Evolutionary conservation across 2,888 invertebrate genomes (phyloP), one percentile per base, ranked within the genome.

Genomic region (Lathronympha strigana): DNA sequence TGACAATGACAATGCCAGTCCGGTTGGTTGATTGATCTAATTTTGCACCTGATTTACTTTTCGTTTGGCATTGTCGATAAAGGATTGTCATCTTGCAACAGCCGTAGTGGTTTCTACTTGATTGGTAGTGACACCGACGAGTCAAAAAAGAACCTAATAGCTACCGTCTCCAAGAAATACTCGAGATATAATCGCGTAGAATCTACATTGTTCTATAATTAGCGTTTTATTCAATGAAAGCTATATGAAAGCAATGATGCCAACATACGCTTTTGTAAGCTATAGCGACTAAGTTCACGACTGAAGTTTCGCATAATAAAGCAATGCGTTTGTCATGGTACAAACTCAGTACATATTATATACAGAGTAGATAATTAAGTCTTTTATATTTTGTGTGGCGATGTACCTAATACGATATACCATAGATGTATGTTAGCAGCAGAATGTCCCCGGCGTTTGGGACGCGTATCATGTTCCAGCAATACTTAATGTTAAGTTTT

Each of bases 331-430:
- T 64, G 58, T 58, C 47, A 53, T 66, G 38, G 66, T 66, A 66
- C 66, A 66, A 66, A 54, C 60, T 53, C 28, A 61, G 66, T 66
- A 66, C 47, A 64, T 64, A 60, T 66, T 60, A 60, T 66, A 61
- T 60, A 60, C 64, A 66, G 38, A 66, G 60, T 66, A 53, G 53
- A 51, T 38, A 47, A 23, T 47, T 47, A 31, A 36, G 53, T 45
- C 43, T 36, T 53, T 64, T 66, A 66, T 61, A 60, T 61, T 61
- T 66, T 60, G 60, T 49, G 66, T 54, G 66, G 61, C 60, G 31
- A 54, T 66, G 53, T 66, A 66, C 66, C 53, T 66, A 54, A 47
- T 49, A 47, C 33, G 45, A 60, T 60, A 45, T 53, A 66, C 23
- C 28, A 31, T 66, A 66, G 66, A 15, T 38, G 63, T 58, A 51